A percentile compares a stretch with the other conserved stretches of the same genome.
phyloP scores from a whole-genome alignment of 2,797 vertebrate genomes.

The Enteromius afrohamiltoni region DNA sequence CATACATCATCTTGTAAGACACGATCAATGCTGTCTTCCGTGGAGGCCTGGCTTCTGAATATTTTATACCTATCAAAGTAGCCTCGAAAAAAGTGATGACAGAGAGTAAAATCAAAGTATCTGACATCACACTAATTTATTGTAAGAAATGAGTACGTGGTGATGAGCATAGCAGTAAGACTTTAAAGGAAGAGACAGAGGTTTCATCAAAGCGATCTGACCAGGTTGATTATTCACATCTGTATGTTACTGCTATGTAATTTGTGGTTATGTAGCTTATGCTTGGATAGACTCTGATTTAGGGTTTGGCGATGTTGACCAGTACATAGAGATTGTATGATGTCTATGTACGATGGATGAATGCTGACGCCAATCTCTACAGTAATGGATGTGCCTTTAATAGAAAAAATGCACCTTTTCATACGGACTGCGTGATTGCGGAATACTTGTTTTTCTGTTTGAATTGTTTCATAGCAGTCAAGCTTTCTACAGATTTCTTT shows the following conservation, averaged over 20 bases:
- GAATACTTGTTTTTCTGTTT: too few relatives aligned
- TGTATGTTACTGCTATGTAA: background rate
- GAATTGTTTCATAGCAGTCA: too few relatives aligned
- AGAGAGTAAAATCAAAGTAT: slow-evolving; percentile 53
- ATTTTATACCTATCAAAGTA: slow-evolving; percentile 61
- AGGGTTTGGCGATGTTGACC: background rate
- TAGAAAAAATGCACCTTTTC: too few relatives aligned
- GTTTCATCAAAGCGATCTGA: background rate
- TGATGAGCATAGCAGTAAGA: slow-evolving; percentile 9
- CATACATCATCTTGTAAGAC: slow-evolving; percentile 57
- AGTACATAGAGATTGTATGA: too few relatives aligned
- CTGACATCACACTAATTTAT: slow-evolving; percentile 53
- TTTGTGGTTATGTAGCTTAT: background rate
- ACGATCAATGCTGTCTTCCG: slow-evolving; percentile 61
- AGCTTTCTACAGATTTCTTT: too few relatives aligned
- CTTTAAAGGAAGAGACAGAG: background rate
- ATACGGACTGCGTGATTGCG: too few relatives aligned
- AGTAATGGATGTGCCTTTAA: too few relatives aligned
- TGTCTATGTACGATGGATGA: too few relatives aligned
- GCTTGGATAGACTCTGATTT: background rate
- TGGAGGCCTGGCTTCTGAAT: slow-evolving; percentile 58
- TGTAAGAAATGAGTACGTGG: slow-evolving; percentile 30
- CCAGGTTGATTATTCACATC: background rate
- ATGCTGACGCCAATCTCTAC: too few relatives aligned
- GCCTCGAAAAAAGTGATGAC: slow-evolving; percentile 54